A percentile compares a stretch with the other conserved stretches of the same genome.
phyloP scores from a whole-genome alignment of 2,113 vertebrate species.

The Platichthys stellatus region DNA sequence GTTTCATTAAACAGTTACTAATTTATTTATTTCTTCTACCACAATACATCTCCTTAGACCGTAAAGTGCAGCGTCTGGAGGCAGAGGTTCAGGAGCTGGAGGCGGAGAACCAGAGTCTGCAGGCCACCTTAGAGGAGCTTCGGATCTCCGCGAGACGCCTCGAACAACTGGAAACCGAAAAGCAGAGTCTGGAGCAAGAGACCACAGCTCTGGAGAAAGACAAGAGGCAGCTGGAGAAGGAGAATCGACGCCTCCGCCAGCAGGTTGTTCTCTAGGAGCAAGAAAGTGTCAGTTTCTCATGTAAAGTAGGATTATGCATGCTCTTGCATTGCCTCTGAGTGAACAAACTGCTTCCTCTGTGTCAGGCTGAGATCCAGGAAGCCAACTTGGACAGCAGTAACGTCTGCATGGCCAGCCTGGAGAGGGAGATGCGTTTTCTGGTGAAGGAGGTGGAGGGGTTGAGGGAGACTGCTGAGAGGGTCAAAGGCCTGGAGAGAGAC shows the following conservation, averaged over 20 bases:
- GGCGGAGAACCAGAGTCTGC: slow-evolving; percentile 73
- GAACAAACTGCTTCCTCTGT: background rate
- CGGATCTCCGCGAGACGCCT: slow-evolving; percentile 64
- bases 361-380: slow-evolving; percentile 90
- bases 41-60: slow-evolving; percentile 39
- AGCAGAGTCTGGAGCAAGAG: slow-evolving; percentile 74
- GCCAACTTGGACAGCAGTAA: slow-evolving; percentile 87
- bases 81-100: slow-evolving; percentile 77
- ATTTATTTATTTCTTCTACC: background rate
- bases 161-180: slow-evolving; percentile 75
- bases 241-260: slow-evolving; percentile 75
- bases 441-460: slow-evolving; percentile 88
- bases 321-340: background rate
- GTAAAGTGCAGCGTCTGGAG: slow-evolving; percentile 82
- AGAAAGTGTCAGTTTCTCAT: background rate
- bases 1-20: fast-evolving
- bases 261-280: slow-evolving; percentile 53
- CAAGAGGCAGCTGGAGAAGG: slow-evolving; percentile 87
- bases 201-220: slow-evolving; percentile 82
- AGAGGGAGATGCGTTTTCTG: slow-evolving; percentile 87
- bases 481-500: slow-evolving; percentile 91
- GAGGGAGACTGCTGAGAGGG: slow-evolving; percentile 85
- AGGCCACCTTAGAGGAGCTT: slow-evolving; percentile 73
- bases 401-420: slow-evolving; percentile 81
- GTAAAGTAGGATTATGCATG: fast-evolving